Percentiles rank a stretch among this genome's conserved stretches.
Evolutionary conservation across 2,888 invertebrate species (phyloP).

Genomic region (Ornithoptera priamus): DNA sequence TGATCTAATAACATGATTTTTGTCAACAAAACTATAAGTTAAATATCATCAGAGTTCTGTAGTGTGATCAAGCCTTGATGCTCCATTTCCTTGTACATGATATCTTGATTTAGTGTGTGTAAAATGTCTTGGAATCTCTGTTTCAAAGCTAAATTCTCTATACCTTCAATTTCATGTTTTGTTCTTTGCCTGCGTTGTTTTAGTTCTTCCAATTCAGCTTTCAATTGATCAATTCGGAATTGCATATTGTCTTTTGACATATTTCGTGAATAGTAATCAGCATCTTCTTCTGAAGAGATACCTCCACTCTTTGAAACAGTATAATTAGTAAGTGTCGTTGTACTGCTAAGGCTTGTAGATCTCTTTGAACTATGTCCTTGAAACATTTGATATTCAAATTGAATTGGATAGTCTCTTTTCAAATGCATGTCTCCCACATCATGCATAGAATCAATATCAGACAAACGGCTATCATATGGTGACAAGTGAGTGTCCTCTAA

Average conservation of each 20-base stretch:
- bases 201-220: constrained; percentile 87
- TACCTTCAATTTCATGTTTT: constrained; percentile 89
- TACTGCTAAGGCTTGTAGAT: constrained; percentile 43
- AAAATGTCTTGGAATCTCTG: constrained; percentile 91
- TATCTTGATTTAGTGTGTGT: constrained; percentile 88
- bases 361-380: constrained; percentile 40
- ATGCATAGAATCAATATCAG: constrained; percentile 77
- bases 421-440: constrained; percentile 45
- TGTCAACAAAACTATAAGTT: constrained; percentile 34
- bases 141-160: constrained; percentile 90
- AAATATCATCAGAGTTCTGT: constrained; percentile 68
- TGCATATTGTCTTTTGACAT: constrained; percentile 77
- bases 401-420: constrained; percentile 52
- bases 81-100: constrained; percentile 88
- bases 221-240: constrained; percentile 84
- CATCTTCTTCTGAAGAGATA: constrained; percentile 60
- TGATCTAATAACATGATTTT: not conserved
- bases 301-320: constrained; percentile 45
- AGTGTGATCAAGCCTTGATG: constrained; percentile 67
- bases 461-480: constrained; percentile 85
- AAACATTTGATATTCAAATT: constrained; percentile 66
- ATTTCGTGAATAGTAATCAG: constrained; percentile 53
- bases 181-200: constrained; percentile 87
- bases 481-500: constrained; percentile 89
- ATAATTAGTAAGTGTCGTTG: constrained; percentile 45